Evolutionary conservation across 1,140 invertebrate genomes (phyloP).

Genomic region (Aphidius gifuensis): DNA sequence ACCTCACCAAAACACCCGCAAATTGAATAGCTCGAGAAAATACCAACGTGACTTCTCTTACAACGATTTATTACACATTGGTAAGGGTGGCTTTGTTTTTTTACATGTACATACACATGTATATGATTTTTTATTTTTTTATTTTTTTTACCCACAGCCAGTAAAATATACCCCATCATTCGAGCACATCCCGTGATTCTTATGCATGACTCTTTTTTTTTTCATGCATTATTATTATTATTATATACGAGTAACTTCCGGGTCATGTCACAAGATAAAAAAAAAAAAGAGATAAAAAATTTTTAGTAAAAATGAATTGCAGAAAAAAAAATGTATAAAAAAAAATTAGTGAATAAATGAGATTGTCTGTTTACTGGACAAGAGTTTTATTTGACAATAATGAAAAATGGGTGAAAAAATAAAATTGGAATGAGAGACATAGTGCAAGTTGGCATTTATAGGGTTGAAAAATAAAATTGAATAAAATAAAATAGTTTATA

Average conservation of each 20-base stretch:
- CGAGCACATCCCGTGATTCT: slow-evolving; percentile 1
- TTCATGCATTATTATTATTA: too few species aligned
- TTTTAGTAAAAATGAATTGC: slow-evolving; percentile 4
- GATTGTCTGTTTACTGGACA: slow-evolving; percentile 17
- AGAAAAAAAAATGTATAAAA: slow-evolving; percentile 23
- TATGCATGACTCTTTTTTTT: too few species aligned
- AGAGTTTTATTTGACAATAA: background rate
- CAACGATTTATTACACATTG: slow-evolving; percentile 18
- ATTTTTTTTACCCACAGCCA: background rate
- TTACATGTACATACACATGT: slow-evolving; percentile 1
- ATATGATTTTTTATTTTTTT: background rate
- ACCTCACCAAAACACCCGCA: slow-evolving; percentile 19
- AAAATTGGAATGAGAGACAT: background rate
- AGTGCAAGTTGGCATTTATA: background rate
- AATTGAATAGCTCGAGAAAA: slow-evolving; percentile 25
- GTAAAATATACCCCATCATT: slow-evolving; percentile 1
- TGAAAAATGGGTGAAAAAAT: background rate
- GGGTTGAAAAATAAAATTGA: slow-evolving; percentile 17
- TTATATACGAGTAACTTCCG: too few species aligned
- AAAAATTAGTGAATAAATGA: slow-evolving; percentile 13
- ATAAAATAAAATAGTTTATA: too few species aligned
- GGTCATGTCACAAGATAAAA: too few species aligned
- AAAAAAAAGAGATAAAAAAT: background rate
- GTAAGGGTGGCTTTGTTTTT: background rate
- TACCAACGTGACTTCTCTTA: slow-evolving; percentile 13